A percentile compares a stretch with the other conserved stretches of the same genome.
These are phyloP conservation scores for Lasioglossum baleicum DNA, from an alignment of 1,140 invertebrate genomes.

Conservation along the genomic window DNA sequence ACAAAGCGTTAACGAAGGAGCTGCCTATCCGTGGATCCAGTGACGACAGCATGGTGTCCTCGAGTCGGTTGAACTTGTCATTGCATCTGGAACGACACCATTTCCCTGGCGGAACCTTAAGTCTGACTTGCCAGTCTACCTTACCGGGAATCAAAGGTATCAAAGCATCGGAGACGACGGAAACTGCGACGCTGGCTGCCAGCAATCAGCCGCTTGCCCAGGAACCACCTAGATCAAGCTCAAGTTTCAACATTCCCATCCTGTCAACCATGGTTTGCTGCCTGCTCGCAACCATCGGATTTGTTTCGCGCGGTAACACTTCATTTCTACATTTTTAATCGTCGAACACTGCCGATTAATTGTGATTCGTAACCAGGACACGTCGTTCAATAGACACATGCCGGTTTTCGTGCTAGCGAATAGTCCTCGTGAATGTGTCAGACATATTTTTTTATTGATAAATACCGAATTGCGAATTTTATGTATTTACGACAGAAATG, in stretches of 20 bases:
- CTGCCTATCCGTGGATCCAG: conserved; percentile 50
- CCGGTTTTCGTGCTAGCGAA: too few relatives aligned
- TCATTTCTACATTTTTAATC: conserved; percentile 18
- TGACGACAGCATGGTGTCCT: conserved; percentile 63
- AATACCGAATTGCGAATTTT: too few relatives aligned
- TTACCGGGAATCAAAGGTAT: conserved; percentile 66
- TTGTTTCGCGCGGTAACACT: conserved; percentile 11
- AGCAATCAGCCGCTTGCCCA: conserved; percentile 74
- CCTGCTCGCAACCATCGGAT: conserved; percentile 3
- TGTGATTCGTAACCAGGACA: neutral
- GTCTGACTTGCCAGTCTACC: conserved; percentile 69
- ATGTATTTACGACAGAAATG: too few relatives aligned
- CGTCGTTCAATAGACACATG: neutral
- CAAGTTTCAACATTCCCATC: neutral
- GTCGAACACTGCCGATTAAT: neutral
- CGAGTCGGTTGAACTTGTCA: conserved; percentile 64
- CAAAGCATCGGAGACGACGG: conserved; percentile 53
- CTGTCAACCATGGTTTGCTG: conserved; percentile 7
- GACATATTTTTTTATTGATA: too few relatives aligned
- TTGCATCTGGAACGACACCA: conserved; percentile 69
- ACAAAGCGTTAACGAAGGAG: conserved; percentile 60
- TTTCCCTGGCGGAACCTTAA: conserved; percentile 71
- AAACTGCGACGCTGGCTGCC: conserved; percentile 69
- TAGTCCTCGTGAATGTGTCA: too few relatives aligned
- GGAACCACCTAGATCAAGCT: conserved; percentile 66